phyloP scores from a whole-genome alignment of 1,140 invertebrate species.

The Drosophila funebris region DNA sequence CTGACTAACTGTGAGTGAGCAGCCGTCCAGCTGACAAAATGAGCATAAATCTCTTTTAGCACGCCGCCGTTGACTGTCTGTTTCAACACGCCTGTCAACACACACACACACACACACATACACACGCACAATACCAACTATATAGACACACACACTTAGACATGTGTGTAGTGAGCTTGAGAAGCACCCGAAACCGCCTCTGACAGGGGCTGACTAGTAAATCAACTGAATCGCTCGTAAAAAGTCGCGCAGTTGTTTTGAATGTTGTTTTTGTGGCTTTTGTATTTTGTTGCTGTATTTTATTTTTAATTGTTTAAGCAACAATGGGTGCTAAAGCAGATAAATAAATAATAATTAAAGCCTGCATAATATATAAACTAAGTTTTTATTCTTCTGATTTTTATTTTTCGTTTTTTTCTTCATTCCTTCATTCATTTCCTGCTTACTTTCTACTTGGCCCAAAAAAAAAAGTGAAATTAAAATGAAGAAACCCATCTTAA shows the following conservation, averaged over 20 bases:
- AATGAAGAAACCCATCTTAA: no score
- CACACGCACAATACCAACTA: background rate
- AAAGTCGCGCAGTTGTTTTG: conserved; percentile 66
- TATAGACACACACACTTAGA: background rate
- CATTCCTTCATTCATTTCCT: conserved; percentile 60
- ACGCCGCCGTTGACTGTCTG: conserved; percentile 73
- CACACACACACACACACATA: conserved; percentile 43
- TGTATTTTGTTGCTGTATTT: conserved; percentile 39
- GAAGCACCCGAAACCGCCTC: conserved; percentile 47
- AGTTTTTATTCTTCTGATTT: conserved; percentile 38
- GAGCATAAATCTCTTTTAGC: conserved; percentile 78
- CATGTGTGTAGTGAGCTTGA: conserved; percentile 21
- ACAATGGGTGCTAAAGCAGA: conserved; percentile 80
- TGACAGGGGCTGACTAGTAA: conserved; percentile 70
- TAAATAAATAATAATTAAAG: conserved; percentile 78
- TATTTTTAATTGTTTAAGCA: conserved; percentile 77
- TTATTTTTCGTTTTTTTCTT: conserved; percentile 5
- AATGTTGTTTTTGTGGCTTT: conserved; percentile 46
- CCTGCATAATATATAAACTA: conserved; percentile 68
- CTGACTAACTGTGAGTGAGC: conserved; percentile 28
- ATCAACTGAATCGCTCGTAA: conserved; percentile 80
- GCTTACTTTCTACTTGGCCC: conserved; percentile 64
- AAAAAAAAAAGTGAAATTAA: no score
- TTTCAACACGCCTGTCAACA: conserved; percentile 78
- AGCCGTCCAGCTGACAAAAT: conserved; percentile 72